Percentiles rank a stretch among this genome's conserved stretches.
Conservation (phyloP, 1,140 invertebrate species). For the Procambarus virginalis region DNA sequence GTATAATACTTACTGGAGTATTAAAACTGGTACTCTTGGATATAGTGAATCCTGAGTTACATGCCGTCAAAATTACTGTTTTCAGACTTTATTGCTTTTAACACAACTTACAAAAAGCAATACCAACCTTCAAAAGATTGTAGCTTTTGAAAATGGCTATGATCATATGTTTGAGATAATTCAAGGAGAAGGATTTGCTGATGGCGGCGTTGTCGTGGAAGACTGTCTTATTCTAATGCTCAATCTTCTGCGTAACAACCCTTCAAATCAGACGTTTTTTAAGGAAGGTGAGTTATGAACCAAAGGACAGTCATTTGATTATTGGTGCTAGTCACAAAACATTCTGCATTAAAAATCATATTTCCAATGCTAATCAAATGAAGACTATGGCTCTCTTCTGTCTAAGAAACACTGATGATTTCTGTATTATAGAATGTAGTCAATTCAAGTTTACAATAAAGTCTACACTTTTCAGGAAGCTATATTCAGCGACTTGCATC, state of each 20-base stretch:
- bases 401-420: too few species aligned
- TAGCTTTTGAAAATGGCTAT: slow-evolving; percentile 99
- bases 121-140: slow-evolving; percentile 99
- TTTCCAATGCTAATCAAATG: background rate
- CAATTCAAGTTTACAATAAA: background rate
- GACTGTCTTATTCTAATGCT: slow-evolving; percentile 97
- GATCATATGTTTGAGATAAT: slow-evolving; percentile 96
- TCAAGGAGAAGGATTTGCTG: slow-evolving; percentile 90
- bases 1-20: too few species aligned
- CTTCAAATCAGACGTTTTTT: slow-evolving; percentile 98
- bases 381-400: too few species aligned
- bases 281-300: slow-evolving; percentile 84
- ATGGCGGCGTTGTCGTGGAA: slow-evolving; percentile 98
- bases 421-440: too few species aligned
- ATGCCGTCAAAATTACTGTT: background rate
- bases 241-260: slow-evolving; percentile 95
- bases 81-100: slow-evolving; percentile 88
- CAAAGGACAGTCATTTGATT: background rate
- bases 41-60: too few species aligned
- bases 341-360: background rate
- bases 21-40: too few species aligned
- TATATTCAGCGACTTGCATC: slow-evolving; percentile 92
- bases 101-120: slow-evolving; percentile 96
- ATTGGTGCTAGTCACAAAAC: background rate
- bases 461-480: slow-evolving; percentile 76